Conservation (phyloP, 2,113 vertebrate genomes). For the Nibea coibor region DNA sequence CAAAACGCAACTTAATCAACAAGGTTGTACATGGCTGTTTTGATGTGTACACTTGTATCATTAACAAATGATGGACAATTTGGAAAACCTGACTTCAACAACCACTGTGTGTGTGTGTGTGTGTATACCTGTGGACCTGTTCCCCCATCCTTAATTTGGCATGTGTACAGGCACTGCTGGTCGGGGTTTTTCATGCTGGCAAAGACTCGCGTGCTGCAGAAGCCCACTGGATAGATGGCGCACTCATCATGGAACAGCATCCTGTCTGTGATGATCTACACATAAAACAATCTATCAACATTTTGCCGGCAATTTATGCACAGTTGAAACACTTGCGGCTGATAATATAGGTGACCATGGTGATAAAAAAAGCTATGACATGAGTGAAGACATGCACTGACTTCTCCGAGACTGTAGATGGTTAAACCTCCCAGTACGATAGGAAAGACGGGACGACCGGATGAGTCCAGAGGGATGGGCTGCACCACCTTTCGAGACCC, state of each 20-base stretch:
- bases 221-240: constrained; percentile 92
- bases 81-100: background rate
- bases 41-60: too few relatives aligned
- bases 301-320: background rate
- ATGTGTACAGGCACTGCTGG: constrained; percentile 91
- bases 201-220: constrained; percentile 90
- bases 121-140: constrained; percentile 87
- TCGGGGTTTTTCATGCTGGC: constrained; percentile 87
- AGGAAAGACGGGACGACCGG: constrained; percentile 90
- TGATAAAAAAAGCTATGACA: background rate
- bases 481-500: constrained; percentile 87
- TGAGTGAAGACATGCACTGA: constrained; percentile 60
- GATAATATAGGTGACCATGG: background rate
- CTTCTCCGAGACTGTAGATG: constrained; percentile 93
- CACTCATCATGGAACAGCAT: constrained; percentile 88
- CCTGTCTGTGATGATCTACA: constrained; percentile 90
- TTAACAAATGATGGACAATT: background rate
- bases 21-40: too few relatives aligned
- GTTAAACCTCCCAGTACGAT: constrained; percentile 90
- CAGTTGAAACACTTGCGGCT: background rate
- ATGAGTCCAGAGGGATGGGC: constrained; percentile 90
- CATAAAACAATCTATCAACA: background rate
- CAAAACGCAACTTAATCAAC: background rate
- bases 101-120: background rate
- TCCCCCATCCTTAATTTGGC: constrained; percentile 91